These are phyloP conservation scores for Yasuhikotakia modesta DNA, from an alignment of 2,797 vertebrate genomes.

Conservation along the genomic window DNA sequence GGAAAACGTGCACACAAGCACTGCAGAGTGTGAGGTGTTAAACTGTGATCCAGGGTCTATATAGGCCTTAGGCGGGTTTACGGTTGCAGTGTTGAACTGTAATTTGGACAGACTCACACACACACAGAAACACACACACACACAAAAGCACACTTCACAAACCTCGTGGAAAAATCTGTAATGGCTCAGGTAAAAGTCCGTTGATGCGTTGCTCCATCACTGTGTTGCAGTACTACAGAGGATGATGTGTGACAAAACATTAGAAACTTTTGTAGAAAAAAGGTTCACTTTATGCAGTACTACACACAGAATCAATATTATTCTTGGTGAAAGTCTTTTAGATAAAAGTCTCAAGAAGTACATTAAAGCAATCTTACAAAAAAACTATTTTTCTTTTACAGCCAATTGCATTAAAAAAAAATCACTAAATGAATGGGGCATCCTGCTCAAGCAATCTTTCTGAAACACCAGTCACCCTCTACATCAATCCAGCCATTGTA, in stretches of 20 bases:
- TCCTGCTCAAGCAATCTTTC: slow-evolving; percentile 80
- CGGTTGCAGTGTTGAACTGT: slow-evolving; percentile 31
- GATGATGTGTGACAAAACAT: slow-evolving; percentile 45
- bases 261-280: background rate
- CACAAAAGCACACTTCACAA: slow-evolving; percentile 59
- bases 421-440: slow-evolving; percentile 76
- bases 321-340: background rate
- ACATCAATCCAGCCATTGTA: slow-evolving; percentile 84
- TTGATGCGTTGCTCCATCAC: slow-evolving; percentile 94
- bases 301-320: slow-evolving; percentile 15
- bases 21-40: slow-evolving; percentile 3
- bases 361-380: slow-evolving; percentile 22
- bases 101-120: slow-evolving; percentile 33
- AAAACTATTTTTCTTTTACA: slow-evolving; percentile 14
- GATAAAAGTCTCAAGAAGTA: slow-evolving; percentile 5
- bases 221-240: slow-evolving; percentile 90
- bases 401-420: slow-evolving; percentile 12
- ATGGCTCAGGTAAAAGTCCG: slow-evolving; percentile 90
- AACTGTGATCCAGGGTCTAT: slow-evolving; percentile 21
- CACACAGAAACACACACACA: slow-evolving; percentile 31
- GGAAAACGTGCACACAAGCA: background rate
- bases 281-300: slow-evolving; percentile 1
- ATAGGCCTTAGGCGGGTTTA: slow-evolving; percentile 16
- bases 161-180: slow-evolving; percentile 99
- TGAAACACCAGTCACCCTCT: slow-evolving; percentile 84